Base-by-base conservation (phyloP, 2,797 vertebrate species). In the Apogon talboti region DNA sequence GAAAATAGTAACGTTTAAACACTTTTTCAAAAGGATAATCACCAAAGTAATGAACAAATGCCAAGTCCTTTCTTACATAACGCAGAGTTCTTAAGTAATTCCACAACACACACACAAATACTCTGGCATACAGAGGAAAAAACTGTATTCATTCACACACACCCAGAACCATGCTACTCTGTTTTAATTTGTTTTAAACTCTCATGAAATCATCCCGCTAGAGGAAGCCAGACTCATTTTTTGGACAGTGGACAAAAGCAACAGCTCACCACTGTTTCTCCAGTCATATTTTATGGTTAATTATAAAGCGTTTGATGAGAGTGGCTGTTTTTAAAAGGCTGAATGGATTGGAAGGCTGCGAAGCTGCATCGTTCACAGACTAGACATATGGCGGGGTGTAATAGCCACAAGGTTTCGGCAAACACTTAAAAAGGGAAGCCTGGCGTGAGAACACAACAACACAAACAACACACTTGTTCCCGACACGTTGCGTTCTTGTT, bases 271-370 rank as follows among this genome's bases (percentile, higher is more conserved):
- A 63, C 76, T 73, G 59, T 30, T 79, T 81, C 74, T 79, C 60
- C 43, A 58, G 68, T 82, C 76, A 79, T 71, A 75, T 86, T 85
- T 90, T 70, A 82, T 73, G 66, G 75, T 86, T 87, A 83, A 90
- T 92, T 90, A 91, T 80, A 50, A 89, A 81, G 64, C 2, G 28
- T 77, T 89, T 87, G 77, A 86, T 79, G 65, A 87, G 74, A 58
- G 69, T 71, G 59, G 65, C 72, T 79, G 78, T 76, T 81, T 81
- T 84, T 84, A 61, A 83, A 89, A 79, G 74, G 74, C 77, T 72
- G 74, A 85, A 85, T 70, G 71, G 84, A 90, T 86, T 64, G 76
- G 62, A 43, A 73, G 58, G 63, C 78, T 79, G 66, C 15, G 16
- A 66, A 38, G 78, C 78, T 15, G 10, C 63, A 35, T 52, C 21